phyloP scores from a whole-genome alignment of 2,797 vertebrate genomes.

The Pelodytes ibericus region DNA sequence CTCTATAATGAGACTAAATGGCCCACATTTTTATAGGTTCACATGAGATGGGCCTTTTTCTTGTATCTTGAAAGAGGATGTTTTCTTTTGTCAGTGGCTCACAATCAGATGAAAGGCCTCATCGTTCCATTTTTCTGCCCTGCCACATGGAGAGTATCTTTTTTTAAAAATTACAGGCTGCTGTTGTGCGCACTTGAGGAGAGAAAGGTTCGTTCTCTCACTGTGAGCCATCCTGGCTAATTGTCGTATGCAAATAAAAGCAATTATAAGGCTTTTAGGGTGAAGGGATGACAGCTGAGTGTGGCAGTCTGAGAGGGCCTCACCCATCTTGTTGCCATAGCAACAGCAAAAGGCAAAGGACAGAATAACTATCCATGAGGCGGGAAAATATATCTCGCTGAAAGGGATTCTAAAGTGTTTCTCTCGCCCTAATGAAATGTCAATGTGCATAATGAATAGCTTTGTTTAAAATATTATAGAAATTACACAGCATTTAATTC shows the following conservation, averaged over 20 bases:
- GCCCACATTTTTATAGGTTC: conserved; percentile 69
- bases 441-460: conserved; percentile 71
- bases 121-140: conserved; percentile 80
- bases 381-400: conserved; percentile 76
- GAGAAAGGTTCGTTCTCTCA: conserved; percentile 93
- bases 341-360: conserved; percentile 86
- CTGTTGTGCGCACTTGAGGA: conserved; percentile 82
- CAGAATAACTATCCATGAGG: conserved; percentile 71
- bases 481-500: conserved; percentile 75
- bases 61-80: conserved; percentile 80
- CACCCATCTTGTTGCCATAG: conserved; percentile 98
- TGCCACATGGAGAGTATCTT: conserved; percentile 83
- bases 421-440: conserved; percentile 63
- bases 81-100: conserved; percentile 86
- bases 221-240: conserved; percentile 99
- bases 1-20: conserved; percentile 30
- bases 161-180: conserved; percentile 83
- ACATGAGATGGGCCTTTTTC: conserved; percentile 80
- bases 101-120: conserved; percentile 84
- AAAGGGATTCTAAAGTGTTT: conserved; percentile 71
- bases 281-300: conserved; percentile 99
- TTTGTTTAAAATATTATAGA: conserved; percentile 76
- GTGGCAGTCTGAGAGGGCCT: conserved; percentile 93
- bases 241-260: conserved; percentile 99
- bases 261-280: conserved; percentile 99